Evolutionary conservation across 2,797 vertebrate species (phyloP).

Genomic region (Psittacula echo): DNA sequence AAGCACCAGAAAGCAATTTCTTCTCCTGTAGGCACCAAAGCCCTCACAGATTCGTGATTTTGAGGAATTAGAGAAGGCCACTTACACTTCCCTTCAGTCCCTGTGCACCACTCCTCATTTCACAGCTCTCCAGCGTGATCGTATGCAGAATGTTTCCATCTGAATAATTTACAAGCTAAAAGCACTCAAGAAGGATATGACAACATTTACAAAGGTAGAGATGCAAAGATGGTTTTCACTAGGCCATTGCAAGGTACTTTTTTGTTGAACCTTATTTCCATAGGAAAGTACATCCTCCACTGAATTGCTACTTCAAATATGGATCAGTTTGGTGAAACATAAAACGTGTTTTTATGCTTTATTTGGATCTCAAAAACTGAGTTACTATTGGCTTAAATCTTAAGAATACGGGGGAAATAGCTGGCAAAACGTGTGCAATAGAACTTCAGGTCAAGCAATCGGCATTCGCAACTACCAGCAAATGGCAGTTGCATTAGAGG

Average conservation of each 20-base stretch:
- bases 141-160: neutral
- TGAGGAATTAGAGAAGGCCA: neutral
- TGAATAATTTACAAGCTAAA: constrained; percentile 24
- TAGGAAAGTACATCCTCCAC: neutral
- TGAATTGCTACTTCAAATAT: neutral
- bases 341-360: neutral
- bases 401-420: neutral
- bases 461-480: neutral
- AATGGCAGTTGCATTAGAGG: neutral
- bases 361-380: neutral
- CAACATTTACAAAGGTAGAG: neutral
- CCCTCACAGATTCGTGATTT: neutral
- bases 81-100: neutral
- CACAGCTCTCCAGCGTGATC: neutral
- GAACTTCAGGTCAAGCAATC: neutral
- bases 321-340: neutral
- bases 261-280: neutral
- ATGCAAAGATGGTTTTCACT: neutral
- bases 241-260: neutral
- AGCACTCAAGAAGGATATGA: neutral
- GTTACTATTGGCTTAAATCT: neutral
- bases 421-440: neutral
- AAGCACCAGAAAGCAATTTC: neutral
- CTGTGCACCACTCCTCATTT: neutral
- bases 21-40: neutral